Conservation (phyloP, 2,113 vertebrate genomes). For the Semnornis frantzii region DNA sequence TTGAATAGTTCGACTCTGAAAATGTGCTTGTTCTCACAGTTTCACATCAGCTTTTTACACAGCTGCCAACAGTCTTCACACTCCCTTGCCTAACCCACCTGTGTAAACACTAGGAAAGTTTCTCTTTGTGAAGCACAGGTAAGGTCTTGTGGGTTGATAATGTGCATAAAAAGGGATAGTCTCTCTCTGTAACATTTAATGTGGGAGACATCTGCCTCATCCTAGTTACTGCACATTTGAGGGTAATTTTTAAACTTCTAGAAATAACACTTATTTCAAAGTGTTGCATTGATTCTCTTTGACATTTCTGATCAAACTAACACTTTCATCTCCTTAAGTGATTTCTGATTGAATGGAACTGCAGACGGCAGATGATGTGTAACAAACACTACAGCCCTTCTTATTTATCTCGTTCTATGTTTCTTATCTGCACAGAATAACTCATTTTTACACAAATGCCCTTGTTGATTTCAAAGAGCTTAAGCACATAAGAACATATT, state of each 20-base stretch:
- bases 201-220: background rate
- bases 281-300: background rate
- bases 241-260: slow-evolving; percentile 18
- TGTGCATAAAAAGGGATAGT: background rate
- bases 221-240: background rate
- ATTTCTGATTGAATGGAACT: slow-evolving; percentile 5
- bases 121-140: slow-evolving; percentile 43
- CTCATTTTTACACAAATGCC: background rate
- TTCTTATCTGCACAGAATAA: background rate
- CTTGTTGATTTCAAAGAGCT: background rate
- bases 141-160: slow-evolving; percentile 26
- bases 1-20: slow-evolving; percentile 44
- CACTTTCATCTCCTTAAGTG: slow-evolving; percentile 42
- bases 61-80: slow-evolving; percentile 40
- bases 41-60: slow-evolving; percentile 29
- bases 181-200: background rate
- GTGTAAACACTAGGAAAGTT: slow-evolving; percentile 44
- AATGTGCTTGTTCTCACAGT: slow-evolving; percentile 30
- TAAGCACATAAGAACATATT: background rate
- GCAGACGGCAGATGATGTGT: background rate
- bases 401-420: background rate
- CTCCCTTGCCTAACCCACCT: slow-evolving; percentile 11
- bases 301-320: slow-evolving; percentile 61
- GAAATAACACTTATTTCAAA: slow-evolving; percentile 18
- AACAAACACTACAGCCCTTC: background rate